Conservation (phyloP, 2,888 invertebrate genomes). For the Adineta ricciae region DNA sequence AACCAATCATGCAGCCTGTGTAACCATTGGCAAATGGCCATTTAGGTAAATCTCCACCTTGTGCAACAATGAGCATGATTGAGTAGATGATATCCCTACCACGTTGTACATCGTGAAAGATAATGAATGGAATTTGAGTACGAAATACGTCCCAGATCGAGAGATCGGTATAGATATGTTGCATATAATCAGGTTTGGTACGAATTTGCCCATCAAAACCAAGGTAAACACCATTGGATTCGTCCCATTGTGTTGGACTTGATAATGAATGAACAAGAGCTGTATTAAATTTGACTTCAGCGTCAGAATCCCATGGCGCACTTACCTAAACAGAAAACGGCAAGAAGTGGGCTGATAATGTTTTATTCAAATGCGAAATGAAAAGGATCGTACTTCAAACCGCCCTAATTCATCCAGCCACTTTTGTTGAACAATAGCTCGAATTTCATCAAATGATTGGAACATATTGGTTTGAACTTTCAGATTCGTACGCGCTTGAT, state of each 20-base stretch:
- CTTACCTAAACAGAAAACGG: not conserved
- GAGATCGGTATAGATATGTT: conserved; percentile 18
- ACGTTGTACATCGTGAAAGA: not conserved
- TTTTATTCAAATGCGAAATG: no score
- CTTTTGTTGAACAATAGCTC: not conserved
- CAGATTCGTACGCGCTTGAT: not conserved
- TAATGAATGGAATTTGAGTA: not conserved
- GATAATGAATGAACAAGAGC: not conserved
- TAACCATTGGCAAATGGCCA: conserved; percentile 9
- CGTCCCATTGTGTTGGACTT: conserved; percentile 8
- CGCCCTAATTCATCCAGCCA: not conserved
- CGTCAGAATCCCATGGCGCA: not conserved
- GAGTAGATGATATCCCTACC: not conserved
- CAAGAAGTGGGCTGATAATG: not conserved
- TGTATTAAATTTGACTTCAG: conserved; percentile 2
- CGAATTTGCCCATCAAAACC: not conserved
- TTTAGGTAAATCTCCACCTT: conserved; percentile 19
- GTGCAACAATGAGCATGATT: not conserved
- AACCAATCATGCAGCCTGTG: conserved; percentile 21
- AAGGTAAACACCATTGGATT: conserved; percentile 7
- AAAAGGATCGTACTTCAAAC: not conserved
- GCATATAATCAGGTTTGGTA: not conserved
- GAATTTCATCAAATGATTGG: not conserved
- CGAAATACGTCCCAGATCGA: not conserved
- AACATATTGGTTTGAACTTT: not conserved